Evolutionary conservation across 2,888 invertebrate genomes (phyloP).

Genomic region (Apodemia zela): DNA sequence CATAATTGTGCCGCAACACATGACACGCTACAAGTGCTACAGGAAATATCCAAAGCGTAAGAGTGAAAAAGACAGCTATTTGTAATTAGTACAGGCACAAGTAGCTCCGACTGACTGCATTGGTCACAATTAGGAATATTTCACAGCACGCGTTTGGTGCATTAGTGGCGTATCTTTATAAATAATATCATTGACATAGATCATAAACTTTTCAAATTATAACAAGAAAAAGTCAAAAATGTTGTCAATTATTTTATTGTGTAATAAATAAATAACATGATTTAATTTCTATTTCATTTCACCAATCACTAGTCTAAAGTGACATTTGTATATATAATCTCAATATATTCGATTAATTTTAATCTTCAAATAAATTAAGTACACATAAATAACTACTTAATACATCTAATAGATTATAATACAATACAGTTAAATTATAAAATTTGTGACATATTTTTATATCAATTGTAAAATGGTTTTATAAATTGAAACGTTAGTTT

Average conservation of each 20-base stretch:
- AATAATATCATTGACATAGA: no score
- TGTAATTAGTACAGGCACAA: no score
- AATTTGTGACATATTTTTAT: neutral
- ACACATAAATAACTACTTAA: conserved; percentile 10
- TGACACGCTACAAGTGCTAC: no score
- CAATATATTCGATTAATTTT: conserved; percentile 9
- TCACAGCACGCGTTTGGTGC: no score
- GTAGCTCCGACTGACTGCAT: no score
- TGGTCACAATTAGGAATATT: no score
- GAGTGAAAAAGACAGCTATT: no score
- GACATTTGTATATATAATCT: neutral
- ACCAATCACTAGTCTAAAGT: conserved; percentile 1
- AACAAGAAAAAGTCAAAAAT: no score
- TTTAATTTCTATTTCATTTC: neutral
- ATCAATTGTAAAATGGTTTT: neutral
- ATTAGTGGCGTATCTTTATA: no score
- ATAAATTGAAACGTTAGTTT: neutral
- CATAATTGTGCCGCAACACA: no score
- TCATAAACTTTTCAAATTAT: no score
- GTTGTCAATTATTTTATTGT: neutral
- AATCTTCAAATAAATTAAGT: conserved; percentile 13
- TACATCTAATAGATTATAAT: conserved; percentile 2
- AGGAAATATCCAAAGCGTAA: no score
- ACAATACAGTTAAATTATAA: neutral
- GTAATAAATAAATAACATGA: conserved; percentile 4